Evolutionary conservation across 64 coral and sea anemone species (phyloP).

Genomic region (Montipora efflorescens): DNA sequence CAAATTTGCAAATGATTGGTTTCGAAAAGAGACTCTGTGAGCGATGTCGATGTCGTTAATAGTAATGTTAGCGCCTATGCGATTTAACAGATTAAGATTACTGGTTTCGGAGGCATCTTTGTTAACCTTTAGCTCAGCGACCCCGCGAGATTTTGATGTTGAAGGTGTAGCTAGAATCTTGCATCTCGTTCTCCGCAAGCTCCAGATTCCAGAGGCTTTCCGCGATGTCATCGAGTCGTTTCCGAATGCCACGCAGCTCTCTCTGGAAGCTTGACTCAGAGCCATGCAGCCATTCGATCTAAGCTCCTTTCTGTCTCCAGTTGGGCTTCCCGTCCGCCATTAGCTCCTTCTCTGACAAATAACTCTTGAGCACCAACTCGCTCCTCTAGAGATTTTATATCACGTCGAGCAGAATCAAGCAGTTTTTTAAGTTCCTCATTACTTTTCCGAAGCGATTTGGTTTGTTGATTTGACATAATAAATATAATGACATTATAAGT

Average conservation of each 20-base stretch:
- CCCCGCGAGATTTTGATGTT: slow-evolving; percentile 13
- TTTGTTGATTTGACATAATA: not conserved
- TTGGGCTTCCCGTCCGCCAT: slow-evolving; percentile 5
- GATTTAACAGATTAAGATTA: slow-evolving; percentile 22
- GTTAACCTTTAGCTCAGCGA: slow-evolving; percentile 25
- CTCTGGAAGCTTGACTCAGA: not conserved
- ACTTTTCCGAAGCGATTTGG: not conserved
- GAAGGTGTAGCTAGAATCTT: not conserved
- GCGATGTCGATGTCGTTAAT: slow-evolving; percentile 36
- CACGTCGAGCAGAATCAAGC: not conserved
- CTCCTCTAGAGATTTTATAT: not conserved
- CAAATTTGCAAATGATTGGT: slow-evolving; percentile 57
- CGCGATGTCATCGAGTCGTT: not conserved
- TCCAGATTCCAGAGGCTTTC: slow-evolving; percentile 12
- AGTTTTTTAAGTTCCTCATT: not conserved
- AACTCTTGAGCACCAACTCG: not conserved
- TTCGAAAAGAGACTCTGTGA: slow-evolving; percentile 61
- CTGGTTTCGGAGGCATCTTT: slow-evolving; percentile 28
- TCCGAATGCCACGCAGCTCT: not conserved
- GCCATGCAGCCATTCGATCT: slow-evolving; percentile 12
- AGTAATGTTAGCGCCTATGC: slow-evolving; percentile 17
- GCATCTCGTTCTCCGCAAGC: slow-evolving; percentile 19
- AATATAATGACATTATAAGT: not conserved
- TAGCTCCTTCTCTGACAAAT: slow-evolving; percentile 15
- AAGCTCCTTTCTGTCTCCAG: slow-evolving; percentile 33